Evolutionary conservation across 2,113 vertebrate genomes (phyloP).

Genomic region (Panurus biarmicus): DNA sequence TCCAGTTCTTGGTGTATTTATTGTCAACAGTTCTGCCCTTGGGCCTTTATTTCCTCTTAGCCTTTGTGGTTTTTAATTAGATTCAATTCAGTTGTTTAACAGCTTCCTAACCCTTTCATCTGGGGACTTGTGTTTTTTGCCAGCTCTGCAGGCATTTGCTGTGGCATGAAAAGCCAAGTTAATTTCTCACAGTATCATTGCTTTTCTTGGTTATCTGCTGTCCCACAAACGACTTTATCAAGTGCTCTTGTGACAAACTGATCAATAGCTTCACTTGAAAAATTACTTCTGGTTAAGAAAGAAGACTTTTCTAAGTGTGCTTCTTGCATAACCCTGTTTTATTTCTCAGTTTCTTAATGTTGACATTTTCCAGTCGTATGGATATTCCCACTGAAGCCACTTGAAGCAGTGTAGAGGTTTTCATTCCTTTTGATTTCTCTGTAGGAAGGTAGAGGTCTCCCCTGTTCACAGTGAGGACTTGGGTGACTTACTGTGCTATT

Average conservation of each 20-base stretch:
- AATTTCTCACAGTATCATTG: background rate
- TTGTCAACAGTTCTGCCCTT: background rate
- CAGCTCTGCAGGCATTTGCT: background rate
- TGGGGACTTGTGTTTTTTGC: background rate
- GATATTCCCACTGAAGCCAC: background rate
- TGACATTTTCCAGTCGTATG: background rate
- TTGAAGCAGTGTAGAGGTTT: background rate
- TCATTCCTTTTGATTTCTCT: background rate
- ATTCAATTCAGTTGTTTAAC: background rate
- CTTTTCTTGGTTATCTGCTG: background rate
- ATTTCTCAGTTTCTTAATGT: background rate
- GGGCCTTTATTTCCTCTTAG: background rate
- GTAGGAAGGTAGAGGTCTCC: background rate
- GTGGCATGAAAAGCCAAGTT: background rate
- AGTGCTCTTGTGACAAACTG: background rate
- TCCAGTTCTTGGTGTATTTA: background rate
- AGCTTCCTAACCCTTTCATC: background rate
- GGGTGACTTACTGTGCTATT: background rate
- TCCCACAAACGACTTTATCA: background rate
- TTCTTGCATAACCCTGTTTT: background rate
- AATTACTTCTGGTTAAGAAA: background rate
- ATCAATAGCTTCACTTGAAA: background rate
- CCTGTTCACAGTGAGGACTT: background rate
- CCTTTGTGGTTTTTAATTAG: slow-evolving; percentile 2
- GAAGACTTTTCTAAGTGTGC: background rate